Evolutionary conservation across 2,113 vertebrate species (phyloP).

Genomic region (Phalacrocorax carbo): DNA sequence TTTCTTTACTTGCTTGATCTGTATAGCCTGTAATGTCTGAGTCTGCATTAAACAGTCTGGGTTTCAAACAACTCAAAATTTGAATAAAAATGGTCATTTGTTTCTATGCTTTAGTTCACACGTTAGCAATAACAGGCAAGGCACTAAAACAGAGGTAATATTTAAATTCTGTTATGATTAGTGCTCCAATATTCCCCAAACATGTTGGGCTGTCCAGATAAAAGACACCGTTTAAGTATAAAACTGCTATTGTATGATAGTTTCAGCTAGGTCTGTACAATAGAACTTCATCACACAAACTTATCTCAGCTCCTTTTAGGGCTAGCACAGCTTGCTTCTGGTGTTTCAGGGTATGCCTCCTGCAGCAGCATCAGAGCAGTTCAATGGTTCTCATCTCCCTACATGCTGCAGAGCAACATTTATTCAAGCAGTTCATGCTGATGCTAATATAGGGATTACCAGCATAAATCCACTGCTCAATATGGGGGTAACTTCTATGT

Average conservation of each 20-base stretch:
- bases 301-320: background rate
- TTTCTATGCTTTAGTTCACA: background rate
- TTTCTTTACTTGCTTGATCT: background rate
- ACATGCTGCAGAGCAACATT: background rate
- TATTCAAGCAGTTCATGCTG: background rate
- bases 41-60: background rate
- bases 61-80: background rate
- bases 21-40: background rate
- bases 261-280: background rate
- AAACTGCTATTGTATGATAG: background rate
- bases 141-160: background rate
- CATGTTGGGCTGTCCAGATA: background rate
- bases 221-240: background rate
- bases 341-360: background rate
- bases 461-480: background rate
- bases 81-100: background rate
- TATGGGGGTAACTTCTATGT: background rate
- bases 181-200: background rate
- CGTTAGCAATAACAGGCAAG: background rate
- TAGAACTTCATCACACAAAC: background rate
- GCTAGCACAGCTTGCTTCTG: background rate
- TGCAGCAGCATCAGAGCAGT: background rate
- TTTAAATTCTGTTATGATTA: background rate
- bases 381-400: background rate
- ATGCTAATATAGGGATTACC: background rate